Percentiles rank a stretch among this genome's conserved stretches.
Conservation (phyloP, 2,888 invertebrate species). For the Tetragonisca angustula region DNA sequence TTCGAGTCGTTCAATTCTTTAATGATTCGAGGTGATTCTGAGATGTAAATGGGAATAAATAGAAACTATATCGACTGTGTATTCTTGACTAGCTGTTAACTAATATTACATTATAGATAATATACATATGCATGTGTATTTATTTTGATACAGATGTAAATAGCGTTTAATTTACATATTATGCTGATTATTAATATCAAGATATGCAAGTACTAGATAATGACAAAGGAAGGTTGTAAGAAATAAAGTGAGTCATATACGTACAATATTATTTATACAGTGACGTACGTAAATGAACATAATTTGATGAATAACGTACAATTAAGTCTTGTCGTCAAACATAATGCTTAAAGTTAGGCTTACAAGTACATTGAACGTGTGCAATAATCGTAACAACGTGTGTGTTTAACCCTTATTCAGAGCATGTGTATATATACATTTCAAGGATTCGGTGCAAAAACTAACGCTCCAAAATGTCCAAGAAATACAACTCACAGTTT, state of each 20-base stretch:
- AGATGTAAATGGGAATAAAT: too few species aligned
- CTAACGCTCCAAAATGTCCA: neutral
- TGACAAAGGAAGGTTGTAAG: neutral
- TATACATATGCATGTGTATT: too few species aligned
- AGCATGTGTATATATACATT: constrained; percentile 73
- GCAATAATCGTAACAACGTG: constrained; percentile 65
- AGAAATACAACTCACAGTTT: neutral
- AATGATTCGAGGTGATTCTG: too few species aligned
- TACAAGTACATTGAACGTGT: constrained; percentile 67
- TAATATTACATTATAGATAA: too few species aligned
- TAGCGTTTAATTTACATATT: too few species aligned
- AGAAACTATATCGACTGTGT: too few species aligned
- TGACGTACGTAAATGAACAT: constrained; percentile 55
- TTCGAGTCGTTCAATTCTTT: too few species aligned
- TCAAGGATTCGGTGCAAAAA: constrained; percentile 58
- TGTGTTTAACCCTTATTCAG: constrained; percentile 55
- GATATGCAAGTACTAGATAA: neutral
- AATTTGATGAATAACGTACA: constrained; percentile 56
- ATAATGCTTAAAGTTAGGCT: constrained; percentile 69
- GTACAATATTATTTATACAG: constrained; percentile 57
- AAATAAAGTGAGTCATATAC: constrained; percentile 20
- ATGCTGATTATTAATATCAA: too few species aligned
- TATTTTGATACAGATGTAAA: too few species aligned
- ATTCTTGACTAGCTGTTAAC: too few species aligned
- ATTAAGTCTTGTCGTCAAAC: constrained; percentile 62